Conservation (phyloP, 2,113 vertebrate genomes). For the Megaceryle torquata region DNA sequence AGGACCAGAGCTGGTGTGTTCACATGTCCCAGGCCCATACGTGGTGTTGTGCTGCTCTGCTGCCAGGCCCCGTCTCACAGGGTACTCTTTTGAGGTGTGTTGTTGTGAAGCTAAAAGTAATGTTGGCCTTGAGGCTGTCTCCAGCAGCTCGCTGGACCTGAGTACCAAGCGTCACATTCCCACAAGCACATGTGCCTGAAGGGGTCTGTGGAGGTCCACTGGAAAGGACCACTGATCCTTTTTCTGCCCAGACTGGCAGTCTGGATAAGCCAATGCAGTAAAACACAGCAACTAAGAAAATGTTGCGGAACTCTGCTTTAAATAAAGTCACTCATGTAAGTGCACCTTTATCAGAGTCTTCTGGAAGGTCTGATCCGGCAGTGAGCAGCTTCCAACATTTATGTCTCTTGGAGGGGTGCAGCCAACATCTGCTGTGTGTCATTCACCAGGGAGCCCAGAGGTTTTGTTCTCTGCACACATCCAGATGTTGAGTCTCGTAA, state of each 20-base stretch:
- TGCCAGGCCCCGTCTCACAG: neutral
- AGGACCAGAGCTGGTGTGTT: neutral
- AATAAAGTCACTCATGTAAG: neutral
- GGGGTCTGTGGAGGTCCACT: neutral
- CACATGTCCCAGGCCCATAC: neutral
- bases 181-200: neutral
- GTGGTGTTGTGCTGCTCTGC: fast-evolving
- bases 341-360: neutral
- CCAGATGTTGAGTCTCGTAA: neutral
- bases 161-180: neutral
- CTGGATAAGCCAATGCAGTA: neutral
- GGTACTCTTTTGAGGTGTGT: neutral
- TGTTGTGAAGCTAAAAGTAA: neutral
- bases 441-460: neutral
- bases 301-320: neutral
- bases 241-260: neutral
- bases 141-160: neutral
- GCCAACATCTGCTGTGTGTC: fast-evolving
- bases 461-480: neutral
- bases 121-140: neutral
- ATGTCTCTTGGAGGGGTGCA: neutral
- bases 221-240: neutral
- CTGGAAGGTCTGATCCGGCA: neutral
- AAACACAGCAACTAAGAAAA: neutral
- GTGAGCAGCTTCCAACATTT: neutral